These are phyloP conservation scores for Mastacembelus armatus DNA, from an alignment of 2,797 vertebrate species.

Conservation along the genomic window DNA sequence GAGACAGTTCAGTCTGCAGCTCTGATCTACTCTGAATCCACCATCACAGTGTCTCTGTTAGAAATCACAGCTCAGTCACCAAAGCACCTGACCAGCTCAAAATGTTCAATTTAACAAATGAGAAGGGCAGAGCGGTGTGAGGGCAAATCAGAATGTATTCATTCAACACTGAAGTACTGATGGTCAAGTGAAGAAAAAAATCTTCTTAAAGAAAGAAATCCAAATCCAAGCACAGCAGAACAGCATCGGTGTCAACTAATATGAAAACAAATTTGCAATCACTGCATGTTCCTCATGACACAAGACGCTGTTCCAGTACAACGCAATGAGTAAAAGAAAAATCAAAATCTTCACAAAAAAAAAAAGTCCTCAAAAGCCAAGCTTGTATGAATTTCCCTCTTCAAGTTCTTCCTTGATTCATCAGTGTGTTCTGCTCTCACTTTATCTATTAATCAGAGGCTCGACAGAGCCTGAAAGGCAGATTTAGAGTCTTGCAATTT, in stretches of 20 bases:
- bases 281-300: conserved; percentile 28
- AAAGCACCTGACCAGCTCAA: conserved; percentile 39
- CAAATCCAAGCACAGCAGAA: conserved; percentile 44
- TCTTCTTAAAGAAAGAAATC: conserved; percentile 51
- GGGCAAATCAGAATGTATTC: conserved; percentile 22
- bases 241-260: conserved; percentile 26
- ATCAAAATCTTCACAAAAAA: conserved; percentile 11
- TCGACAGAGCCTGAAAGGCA: conserved; percentile 52
- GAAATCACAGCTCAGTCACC: conserved; percentile 52
- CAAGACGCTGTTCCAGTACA: conserved; percentile 29
- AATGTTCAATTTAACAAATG: conserved; percentile 20
- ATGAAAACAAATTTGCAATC: conserved; percentile 37
- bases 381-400: conserved; percentile 2
- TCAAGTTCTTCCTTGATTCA: conserved; percentile 52
- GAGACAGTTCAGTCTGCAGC: conserved; percentile 29
- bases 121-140: background rate
- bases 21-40: conserved; percentile 18
- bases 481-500: conserved; percentile 66
- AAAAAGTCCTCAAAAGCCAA: conserved; percentile 10
- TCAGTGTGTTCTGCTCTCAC: conserved; percentile 34
- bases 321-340: conserved; percentile 15
- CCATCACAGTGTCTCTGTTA: conserved; percentile 8
- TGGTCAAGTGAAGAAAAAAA: conserved; percentile 62
- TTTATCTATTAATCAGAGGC: conserved; percentile 50
- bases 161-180: conserved; percentile 40